Conservation (phyloP, 2,888 invertebrate genomes). For the Entomobrya proxima region DNA sequence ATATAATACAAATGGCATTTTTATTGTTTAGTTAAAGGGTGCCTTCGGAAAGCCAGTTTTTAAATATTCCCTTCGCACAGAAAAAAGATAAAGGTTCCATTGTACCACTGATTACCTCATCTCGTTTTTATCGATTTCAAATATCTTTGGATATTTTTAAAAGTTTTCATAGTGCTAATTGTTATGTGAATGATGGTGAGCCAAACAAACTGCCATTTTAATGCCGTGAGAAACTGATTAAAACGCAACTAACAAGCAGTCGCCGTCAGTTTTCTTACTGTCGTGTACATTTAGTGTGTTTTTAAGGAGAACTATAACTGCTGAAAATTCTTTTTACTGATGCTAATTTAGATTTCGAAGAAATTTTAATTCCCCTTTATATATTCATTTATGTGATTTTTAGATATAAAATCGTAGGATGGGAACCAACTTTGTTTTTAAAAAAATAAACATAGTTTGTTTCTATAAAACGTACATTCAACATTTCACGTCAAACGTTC, state of each 20-base stretch:
- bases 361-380: neutral
- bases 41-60: neutral
- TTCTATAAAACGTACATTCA: neutral
- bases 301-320: neutral
- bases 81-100: neutral
- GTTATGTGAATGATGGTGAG: neutral
- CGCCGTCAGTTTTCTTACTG: neutral
- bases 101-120: conserved; percentile 51
- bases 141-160: neutral
- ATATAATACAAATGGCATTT: no score
- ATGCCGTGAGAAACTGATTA: conserved; percentile 56
- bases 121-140: conserved; percentile 24
- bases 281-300: neutral
- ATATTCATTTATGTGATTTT: neutral
- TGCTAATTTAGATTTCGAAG: neutral
- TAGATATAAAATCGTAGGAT: neutral
- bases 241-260: no score
- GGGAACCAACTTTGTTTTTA: neutral
- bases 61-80: neutral
- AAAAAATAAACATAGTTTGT: neutral
- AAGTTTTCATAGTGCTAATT: conserved; percentile 24
- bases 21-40: neutral
- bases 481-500: no score
- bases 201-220: neutral
- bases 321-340: neutral